Evolutionary conservation across 2,113 vertebrate species (phyloP), one percentile per base, ranked within the genome.

Genomic region (Phoxinus phoxinus): DNA sequence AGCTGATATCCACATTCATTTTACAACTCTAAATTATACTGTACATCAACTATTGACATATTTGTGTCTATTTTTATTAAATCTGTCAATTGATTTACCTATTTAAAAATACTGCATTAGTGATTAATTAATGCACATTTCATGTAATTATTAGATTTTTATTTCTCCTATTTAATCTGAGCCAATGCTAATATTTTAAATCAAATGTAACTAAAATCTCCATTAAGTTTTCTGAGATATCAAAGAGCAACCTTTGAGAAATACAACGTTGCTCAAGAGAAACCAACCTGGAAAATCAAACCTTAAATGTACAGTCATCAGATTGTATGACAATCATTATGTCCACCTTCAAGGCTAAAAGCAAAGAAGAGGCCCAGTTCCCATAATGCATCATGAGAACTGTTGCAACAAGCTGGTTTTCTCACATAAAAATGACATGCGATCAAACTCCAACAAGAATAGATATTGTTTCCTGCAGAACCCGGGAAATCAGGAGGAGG

Each of bases 321-420:
- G 21, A 6, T 44, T 44, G 23, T 80, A 7, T 51, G 21, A 35
- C 19, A 56, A 7, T 25, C 25, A 51, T 27, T 58, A 72, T 21
- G 46, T 72, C 23, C 53, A 30, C 79, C 73, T 27, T 65, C 41
- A 53, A 46, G 63, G 78, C 46, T n/a, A 19, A 46, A 58, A 56
- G 23, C 6, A 25, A 63, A 73, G 63, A 78, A 71, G 27, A 53
- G 67, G 23, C 21, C 58, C 46, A 37, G 51, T 94, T 94, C 93
- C 91, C 93, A 95, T 89, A 89, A 81, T 87, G 86, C 92, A 91
- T 90, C 94, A 92, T 95, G 94, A 94, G 94, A 95, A 95, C 91
- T 92, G 80, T 92, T 87, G 86, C 86, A 90, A 61, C 71, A 58
- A 30, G 75, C 87, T 83, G 82, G 73, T 79, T 92, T 93, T 94